Percentiles rank a stretch among this genome's conserved stretches.
These are phyloP conservation scores for Napeogenes inachia DNA, from an alignment of 2,888 invertebrate species.

Conservation along the genomic window DNA sequence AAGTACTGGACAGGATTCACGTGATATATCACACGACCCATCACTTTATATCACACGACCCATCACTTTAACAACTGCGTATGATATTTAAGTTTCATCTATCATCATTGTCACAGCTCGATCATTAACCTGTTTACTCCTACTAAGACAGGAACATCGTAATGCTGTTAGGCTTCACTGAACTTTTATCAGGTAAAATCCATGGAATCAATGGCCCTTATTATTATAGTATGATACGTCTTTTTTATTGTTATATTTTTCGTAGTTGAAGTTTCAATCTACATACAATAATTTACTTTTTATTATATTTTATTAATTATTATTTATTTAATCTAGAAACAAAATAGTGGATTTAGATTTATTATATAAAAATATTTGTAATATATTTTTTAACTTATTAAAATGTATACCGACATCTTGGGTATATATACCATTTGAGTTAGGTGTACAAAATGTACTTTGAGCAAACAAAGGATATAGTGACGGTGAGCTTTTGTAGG, in stretches of 20 bases:
- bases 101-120: conserved; percentile 68
- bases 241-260: not conserved
- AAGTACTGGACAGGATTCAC: conserved; percentile 33
- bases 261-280: no score
- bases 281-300: no score
- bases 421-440: no score
- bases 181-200: conserved; percentile 37
- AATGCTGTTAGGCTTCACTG: conserved; percentile 66
- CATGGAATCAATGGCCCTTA: not conserved
- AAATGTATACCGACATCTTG: no score
- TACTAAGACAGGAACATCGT: conserved; percentile 65
- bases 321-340: no score
- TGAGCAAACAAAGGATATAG: no score
- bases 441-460: no score
- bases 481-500: no score
- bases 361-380: no score
- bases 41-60: conserved; percentile 38
- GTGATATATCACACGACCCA: conserved; percentile 48
- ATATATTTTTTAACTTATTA: no score
- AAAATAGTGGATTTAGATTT: no score
- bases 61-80: conserved; percentile 46
- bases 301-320: no score
- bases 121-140: conserved; percentile 73
- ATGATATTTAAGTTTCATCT: conserved; percentile 69
- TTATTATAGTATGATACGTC: not conserved